Evolutionary conservation across 2,888 invertebrate genomes (phyloP).

Genomic region (Scaeva pyrastri): DNA sequence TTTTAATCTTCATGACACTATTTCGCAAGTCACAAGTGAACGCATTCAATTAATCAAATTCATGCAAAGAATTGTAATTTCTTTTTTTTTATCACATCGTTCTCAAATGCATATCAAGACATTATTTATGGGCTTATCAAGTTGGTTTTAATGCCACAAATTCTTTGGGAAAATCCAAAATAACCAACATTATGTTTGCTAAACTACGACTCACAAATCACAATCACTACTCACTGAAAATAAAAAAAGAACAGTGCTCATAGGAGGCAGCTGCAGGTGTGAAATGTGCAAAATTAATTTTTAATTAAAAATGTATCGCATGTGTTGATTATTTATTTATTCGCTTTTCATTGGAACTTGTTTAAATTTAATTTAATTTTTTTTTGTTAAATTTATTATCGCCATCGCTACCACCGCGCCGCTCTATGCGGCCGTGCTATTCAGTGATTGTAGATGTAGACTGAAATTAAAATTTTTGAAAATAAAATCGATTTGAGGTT

Average conservation of each 20-base stretch:
- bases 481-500: conserved; percentile 72
- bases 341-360: conserved; percentile 33
- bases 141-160: conserved; percentile 13
- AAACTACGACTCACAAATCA: conserved; percentile 12
- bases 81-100: not conserved
- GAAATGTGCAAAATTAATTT: conserved; percentile 45
- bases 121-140: conserved; percentile 10
- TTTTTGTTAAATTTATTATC: conserved; percentile 32
- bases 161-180: conserved; percentile 48
- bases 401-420: conserved; percentile 21
- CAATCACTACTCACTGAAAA: not conserved
- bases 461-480: conserved; percentile 57
- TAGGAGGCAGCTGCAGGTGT: conserved; percentile 52
- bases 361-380: conserved; percentile 40
- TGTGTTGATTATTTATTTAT: conserved; percentile 40
- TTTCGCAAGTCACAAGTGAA: not conserved
- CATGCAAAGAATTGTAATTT: conserved; percentile 40
- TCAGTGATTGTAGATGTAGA: not conserved
- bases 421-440: not conserved
- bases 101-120: not conserved
- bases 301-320: conserved; percentile 54
- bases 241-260: no score
- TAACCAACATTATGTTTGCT: conserved; percentile 6
- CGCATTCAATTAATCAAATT: not conserved
- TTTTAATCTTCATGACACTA: conserved; percentile 6